Evolutionary conservation across 1,140 invertebrate genomes (phyloP).

Genomic region (Lepidurus couesii): DNA sequence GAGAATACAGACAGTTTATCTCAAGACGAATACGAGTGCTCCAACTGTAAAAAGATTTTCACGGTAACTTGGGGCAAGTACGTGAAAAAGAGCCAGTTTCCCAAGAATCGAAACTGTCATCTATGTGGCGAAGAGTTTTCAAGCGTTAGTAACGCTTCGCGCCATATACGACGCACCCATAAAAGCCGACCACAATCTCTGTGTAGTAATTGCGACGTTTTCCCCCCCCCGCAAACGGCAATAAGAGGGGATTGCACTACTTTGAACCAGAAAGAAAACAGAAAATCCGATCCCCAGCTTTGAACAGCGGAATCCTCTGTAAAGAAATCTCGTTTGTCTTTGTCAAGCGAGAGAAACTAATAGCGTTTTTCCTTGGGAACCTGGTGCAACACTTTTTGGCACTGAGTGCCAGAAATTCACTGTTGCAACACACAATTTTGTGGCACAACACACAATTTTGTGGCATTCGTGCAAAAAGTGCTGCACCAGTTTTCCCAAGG

Average conservation of each 20-base stretch:
- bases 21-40: background rate
- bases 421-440: too few relatives aligned
- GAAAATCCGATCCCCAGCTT: background rate
- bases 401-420: too few relatives aligned
- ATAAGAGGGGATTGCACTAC: too few relatives aligned
- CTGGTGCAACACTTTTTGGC: too few relatives aligned
- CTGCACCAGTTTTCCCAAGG: too few relatives aligned
- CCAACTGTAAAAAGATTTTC: background rate
- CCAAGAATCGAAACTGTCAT: background rate
- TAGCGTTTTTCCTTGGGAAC: too few relatives aligned
- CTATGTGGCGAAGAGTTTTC: background rate
- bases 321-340: too few relatives aligned
- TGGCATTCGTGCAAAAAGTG: too few relatives aligned
- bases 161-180: background rate
- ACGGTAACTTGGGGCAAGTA: background rate
- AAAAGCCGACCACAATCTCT: background rate
- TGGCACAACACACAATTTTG: too few relatives aligned
- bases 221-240: background rate
- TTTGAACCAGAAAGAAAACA: background rate
- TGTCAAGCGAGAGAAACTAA: too few relatives aligned
- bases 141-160: background rate
- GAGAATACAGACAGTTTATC: background rate
- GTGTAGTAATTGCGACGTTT: background rate
- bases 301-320: too few relatives aligned
- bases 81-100: background rate